Evolutionary conservation across 2,888 invertebrate genomes (phyloP).

Genomic region (Lagria hirta): DNA sequence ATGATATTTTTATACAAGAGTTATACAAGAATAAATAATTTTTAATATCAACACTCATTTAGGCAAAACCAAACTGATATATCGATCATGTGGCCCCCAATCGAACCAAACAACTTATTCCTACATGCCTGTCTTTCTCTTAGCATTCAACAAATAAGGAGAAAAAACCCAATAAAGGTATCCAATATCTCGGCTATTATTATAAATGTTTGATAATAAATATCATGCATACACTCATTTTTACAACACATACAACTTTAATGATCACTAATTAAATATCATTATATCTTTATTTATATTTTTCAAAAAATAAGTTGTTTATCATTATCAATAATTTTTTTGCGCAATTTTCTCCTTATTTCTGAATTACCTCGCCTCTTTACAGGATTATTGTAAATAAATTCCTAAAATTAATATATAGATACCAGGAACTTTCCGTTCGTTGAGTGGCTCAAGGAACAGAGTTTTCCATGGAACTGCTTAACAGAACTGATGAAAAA

Average conservation of each 20-base stretch:
- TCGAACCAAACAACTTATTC: conserved; percentile 33
- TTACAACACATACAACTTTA: conserved; percentile 48
- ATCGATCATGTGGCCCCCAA: conserved; percentile 40
- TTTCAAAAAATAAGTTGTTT: conserved; percentile 56
- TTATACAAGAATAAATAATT: conserved; percentile 48
- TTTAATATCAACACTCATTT: conserved; percentile 44
- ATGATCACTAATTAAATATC: conserved; percentile 51
- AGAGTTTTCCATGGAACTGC: conserved; percentile 30
- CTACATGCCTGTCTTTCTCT: conserved; percentile 49
- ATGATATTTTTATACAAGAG: conserved; percentile 46
- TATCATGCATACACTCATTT: conserved; percentile 51
- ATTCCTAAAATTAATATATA: conserved; percentile 50
- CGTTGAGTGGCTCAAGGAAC: conserved; percentile 14
- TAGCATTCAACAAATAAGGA: conserved; percentile 53
- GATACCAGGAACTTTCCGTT: conserved; percentile 8
- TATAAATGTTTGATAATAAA: conserved; percentile 44
- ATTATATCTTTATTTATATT: conserved; percentile 44
- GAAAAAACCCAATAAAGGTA: conserved; percentile 41
- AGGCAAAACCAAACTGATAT: conserved; percentile 30
- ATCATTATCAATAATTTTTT: conserved; percentile 42
- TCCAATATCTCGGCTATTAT: conserved; percentile 44
- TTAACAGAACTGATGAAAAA: conserved; percentile 37
- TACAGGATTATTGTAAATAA: conserved; percentile 55
- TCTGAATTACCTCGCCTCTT: conserved; percentile 53
- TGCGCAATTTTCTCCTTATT: conserved; percentile 52